Percentiles rank a stretch among this genome's conserved stretches.
These are phyloP conservation scores for Oncorhynchus nerka DNA, from an alignment of 2,113 vertebrate genomes.

Conservation along the genomic window DNA sequence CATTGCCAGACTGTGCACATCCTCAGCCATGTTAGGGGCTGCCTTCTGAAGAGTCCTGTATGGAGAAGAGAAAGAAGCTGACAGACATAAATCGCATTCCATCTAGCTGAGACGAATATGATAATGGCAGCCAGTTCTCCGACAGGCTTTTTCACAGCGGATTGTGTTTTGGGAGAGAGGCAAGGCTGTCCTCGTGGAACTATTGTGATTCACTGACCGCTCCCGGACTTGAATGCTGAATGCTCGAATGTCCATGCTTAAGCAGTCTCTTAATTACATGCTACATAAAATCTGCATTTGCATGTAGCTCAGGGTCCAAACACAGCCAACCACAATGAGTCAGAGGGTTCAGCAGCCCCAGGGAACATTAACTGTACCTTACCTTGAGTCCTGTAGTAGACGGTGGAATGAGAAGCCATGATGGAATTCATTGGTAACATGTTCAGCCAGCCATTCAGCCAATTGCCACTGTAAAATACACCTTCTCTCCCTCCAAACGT, in stretches of 20 bases:
- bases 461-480: not conserved
- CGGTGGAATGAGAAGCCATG: not conserved
- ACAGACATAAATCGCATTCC: slow-evolving; percentile 44
- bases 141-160: slow-evolving; percentile 25
- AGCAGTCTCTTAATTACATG: slow-evolving; percentile 29
- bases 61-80: slow-evolving; percentile 20
- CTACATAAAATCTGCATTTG: slow-evolving; percentile 27
- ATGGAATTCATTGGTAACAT: slow-evolving; percentile 27
- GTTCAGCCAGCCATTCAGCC: slow-evolving; percentile 18
- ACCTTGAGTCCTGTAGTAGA: not conserved
- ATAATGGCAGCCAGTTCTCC: slow-evolving; percentile 8
- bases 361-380: not conserved
- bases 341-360: slow-evolving; percentile 12
- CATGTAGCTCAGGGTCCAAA: slow-evolving; percentile 3
- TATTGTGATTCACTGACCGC: slow-evolving; percentile 8
- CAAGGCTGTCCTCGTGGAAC: not conserved
- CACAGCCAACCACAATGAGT: slow-evolving; percentile 9
- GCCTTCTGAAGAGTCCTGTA: not conserved
- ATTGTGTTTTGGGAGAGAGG: slow-evolving; percentile 15
- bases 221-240: slow-evolving; percentile 12
- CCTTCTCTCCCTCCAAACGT: not conserved
- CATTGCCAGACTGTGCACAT: not conserved
- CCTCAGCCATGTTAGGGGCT: not conserved
- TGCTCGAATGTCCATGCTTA: not conserved
- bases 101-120: slow-evolving; percentile 26